Conservation (phyloP, 2,888 invertebrate genomes). For the Oligia fasciuncula region DNA sequence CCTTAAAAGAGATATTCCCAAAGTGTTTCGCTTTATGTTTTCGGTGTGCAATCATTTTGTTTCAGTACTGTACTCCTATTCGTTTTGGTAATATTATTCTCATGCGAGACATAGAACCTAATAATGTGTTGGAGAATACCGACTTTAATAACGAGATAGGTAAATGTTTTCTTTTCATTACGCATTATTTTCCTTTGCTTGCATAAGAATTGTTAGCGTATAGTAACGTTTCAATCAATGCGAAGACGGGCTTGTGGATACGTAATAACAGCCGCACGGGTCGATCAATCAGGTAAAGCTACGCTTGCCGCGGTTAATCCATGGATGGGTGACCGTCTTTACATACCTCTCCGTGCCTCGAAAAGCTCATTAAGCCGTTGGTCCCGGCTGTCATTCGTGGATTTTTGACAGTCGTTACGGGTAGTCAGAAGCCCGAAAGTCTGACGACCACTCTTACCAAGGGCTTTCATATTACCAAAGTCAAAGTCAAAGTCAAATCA, state of each 20-base stretch:
- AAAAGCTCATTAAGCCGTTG: too few relatives aligned
- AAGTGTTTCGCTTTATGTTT: slow-evolving; percentile 32
- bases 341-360: not conserved
- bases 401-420: too few relatives aligned
- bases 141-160: slow-evolving; percentile 8
- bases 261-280: not conserved
- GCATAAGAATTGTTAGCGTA: not conserved
- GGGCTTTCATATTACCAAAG: too few relatives aligned
- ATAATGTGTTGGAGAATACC: not conserved
- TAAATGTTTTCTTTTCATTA: slow-evolving; percentile 22
- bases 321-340: not conserved
- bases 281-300: not conserved
- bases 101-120: slow-evolving; percentile 12
- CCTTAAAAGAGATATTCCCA: slow-evolving; percentile 24
- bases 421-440: not conserved
- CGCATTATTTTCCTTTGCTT: slow-evolving; percentile 9
- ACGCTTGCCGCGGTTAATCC: not conserved
- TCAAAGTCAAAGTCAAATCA: too few relatives aligned
- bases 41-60: slow-evolving; percentile 34
- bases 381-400: too few relatives aligned
- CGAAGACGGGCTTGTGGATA: not conserved
- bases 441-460: not conserved
- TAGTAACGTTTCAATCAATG: slow-evolving; percentile 8
- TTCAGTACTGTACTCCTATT: slow-evolving; percentile 3
- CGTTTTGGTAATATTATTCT: slow-evolving; percentile 42